These are phyloP conservation scores for Pristis pectinata DNA, from an alignment of 2,797 vertebrate species.

Conservation along the genomic window DNA sequence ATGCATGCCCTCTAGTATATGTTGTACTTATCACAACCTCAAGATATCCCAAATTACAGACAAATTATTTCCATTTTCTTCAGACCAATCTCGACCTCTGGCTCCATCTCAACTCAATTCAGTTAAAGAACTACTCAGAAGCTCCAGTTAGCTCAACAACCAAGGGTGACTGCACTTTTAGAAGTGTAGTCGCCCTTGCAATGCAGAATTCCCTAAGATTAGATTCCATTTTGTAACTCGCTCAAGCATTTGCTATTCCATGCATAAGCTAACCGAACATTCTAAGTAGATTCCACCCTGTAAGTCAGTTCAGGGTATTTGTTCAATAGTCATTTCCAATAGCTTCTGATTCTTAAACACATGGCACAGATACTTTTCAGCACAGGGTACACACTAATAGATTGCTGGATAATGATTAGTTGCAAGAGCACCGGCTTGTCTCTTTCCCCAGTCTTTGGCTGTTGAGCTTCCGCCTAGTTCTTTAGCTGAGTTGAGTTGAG, in stretches of 20 bases:
- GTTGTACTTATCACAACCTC: not conserved
- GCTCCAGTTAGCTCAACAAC: not conserved
- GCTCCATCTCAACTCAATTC: not conserved
- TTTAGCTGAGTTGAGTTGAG: not conserved
- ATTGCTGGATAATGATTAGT: not conserved
- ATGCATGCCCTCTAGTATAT: no score
- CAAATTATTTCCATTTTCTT: not conserved
- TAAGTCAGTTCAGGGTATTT: not conserved
- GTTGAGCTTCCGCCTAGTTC: not conserved
- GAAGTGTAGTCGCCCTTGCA: not conserved
- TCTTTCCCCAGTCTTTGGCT: not conserved
- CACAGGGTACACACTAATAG: no score
- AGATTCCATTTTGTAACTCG: not conserved
- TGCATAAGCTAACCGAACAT: not conserved
- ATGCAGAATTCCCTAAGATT: not conserved
- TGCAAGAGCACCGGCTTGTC: not conserved
- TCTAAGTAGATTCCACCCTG: not conserved
- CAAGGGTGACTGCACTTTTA: not conserved
- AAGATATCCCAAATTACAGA: not conserved
- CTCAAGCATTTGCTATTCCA: not conserved
- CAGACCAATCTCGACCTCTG: not conserved
- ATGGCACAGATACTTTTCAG: not conserved
- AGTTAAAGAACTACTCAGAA: not conserved
- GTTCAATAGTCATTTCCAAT: not conserved
- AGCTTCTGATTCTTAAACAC: not conserved